These are phyloP conservation scores for Micrasema minimum DNA, from an alignment of 1,140 invertebrate genomes.

Conservation along the genomic window DNA sequence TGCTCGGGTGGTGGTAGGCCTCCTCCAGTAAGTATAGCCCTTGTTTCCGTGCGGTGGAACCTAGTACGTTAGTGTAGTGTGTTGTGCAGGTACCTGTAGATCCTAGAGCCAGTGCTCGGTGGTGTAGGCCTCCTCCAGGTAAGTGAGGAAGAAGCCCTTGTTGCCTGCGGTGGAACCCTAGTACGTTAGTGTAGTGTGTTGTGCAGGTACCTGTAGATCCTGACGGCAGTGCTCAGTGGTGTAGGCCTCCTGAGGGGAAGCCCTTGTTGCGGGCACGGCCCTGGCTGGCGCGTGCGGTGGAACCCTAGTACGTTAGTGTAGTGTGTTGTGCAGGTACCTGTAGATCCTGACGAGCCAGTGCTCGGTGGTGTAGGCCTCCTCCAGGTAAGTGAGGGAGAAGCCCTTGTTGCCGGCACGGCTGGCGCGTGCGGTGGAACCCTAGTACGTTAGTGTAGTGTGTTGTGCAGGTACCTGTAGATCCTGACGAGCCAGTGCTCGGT, in stretches of 20 bases:
- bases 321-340: too few relatives aligned
- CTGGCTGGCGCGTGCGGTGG: slow-evolving; percentile 93
- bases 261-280: slow-evolving; percentile 98
- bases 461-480: slow-evolving; percentile 98
- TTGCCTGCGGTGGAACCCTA: slow-evolving; percentile 98
- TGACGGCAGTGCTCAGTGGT: slow-evolving; percentile 98
- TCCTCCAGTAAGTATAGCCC: slow-evolving; percentile 97
- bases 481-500: slow-evolving; percentile 99
- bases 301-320: too few relatives aligned
- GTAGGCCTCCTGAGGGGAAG: slow-evolving; percentile 97
- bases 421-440: slow-evolving; percentile 96
- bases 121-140: slow-evolving; percentile 98
- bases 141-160: slow-evolving; percentile 96
- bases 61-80: too few relatives aligned
- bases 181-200: too few relatives aligned
- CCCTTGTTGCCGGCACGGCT: slow-evolving; percentile 98
- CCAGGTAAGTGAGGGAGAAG: slow-evolving; percentile 94
- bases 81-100: too few relatives aligned
- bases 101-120: slow-evolving; percentile 97
- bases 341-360: slow-evolving; percentile 99
- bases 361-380: slow-evolving; percentile 98
- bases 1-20: slow-evolving; percentile 97
- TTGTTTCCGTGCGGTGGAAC: slow-evolving; percentile 98
- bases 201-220: too few relatives aligned
- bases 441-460: too few relatives aligned